Conservation (phyloP, 2,888 invertebrate genomes). For the Rhogogaster chlorosoma region DNA sequence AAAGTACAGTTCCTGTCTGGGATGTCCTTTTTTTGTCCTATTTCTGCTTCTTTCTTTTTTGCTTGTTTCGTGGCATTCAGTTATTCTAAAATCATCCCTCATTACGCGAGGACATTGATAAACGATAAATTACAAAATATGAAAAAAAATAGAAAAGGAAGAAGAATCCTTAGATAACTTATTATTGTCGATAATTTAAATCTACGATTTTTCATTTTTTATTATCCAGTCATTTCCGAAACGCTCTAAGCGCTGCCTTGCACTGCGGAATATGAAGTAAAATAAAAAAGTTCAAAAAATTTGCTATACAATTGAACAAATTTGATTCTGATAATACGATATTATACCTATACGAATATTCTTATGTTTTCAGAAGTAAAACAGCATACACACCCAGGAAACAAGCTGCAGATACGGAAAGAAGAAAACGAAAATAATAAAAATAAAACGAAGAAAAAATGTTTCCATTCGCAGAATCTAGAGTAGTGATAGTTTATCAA, state of each 20-base stretch:
- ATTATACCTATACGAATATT: background rate
- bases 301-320: too few species aligned
- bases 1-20: slow-evolving; percentile 35
- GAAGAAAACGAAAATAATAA: background rate
- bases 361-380: slow-evolving; percentile 35
- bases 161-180: too few species aligned
- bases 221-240: too few species aligned
- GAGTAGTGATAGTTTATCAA: slow-evolving; percentile 29
- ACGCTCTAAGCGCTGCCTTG: too few species aligned
- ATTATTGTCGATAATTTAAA: too few species aligned
- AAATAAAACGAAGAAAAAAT: background rate
- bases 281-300: too few species aligned
- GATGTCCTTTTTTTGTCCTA: background rate
- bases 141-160: background rate
- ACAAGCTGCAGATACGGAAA: background rate
- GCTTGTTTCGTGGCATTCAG: background rate
- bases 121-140: background rate
- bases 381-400: background rate
- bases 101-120: background rate
- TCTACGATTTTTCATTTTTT: too few species aligned
- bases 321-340: too few species aligned
- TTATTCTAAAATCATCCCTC: background rate
- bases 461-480: slow-evolving; percentile 20
- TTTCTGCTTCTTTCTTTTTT: background rate
- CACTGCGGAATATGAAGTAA: too few species aligned